phyloP scores from a whole-genome alignment of 2,888 invertebrate species.

The Eremobia ochroleuca region DNA sequence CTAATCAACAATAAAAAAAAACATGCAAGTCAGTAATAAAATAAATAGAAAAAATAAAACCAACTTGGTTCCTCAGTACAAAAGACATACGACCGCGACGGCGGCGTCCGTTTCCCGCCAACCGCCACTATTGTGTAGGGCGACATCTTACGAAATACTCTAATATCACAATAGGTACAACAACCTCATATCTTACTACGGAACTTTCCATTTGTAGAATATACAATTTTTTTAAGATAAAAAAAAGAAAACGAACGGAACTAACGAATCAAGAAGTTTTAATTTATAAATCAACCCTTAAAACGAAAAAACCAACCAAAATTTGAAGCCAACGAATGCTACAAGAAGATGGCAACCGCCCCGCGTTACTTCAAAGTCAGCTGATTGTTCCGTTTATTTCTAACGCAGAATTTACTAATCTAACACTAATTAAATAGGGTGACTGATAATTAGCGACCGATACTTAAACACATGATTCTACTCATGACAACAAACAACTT shows the following conservation, averaged over 20 bases:
- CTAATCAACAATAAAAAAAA: background rate
- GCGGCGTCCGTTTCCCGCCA: constrained; percentile 45
- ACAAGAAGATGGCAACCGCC: background rate
- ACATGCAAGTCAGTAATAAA: background rate
- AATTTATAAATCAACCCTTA: background rate
- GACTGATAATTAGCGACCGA: no score
- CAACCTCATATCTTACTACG: background rate
- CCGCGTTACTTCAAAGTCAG: background rate
- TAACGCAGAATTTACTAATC: background rate
- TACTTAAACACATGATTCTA: no score
- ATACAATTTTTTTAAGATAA: background rate
- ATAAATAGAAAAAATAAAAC: background rate
- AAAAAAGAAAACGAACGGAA: background rate
- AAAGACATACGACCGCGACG: constrained; percentile 7
- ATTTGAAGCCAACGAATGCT: background rate
- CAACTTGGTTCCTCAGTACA: constrained; percentile 15
- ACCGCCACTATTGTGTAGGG: background rate
- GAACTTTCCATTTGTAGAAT: background rate
- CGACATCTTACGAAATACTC: constrained; percentile 25
- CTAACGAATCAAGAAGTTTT: background rate
- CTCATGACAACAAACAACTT: no score
- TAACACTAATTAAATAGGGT: no score
- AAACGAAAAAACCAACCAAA: no score
- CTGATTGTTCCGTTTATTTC: background rate
- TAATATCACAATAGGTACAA: background rate